Evolutionary conservation across 2,797 vertebrate species (phyloP), one percentile per base, ranked within the genome.

Genomic region (Lepilemur ruficaudatus): DNA sequence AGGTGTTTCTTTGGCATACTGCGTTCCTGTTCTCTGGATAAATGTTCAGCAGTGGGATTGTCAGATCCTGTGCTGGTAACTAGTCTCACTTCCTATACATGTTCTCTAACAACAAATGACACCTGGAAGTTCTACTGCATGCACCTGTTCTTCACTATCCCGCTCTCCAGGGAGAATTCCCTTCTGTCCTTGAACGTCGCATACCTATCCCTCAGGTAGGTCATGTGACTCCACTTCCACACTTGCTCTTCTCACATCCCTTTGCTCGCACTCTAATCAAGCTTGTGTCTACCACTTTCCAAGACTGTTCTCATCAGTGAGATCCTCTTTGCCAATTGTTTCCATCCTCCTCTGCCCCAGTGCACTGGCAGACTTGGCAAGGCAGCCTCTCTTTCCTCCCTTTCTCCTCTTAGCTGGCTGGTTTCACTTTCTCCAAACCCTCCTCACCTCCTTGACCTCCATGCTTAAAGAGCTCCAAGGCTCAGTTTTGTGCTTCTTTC

Each of bases 191-290:
- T 43, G 17, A 55, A 17, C 11, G 41, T 75, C 38, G 4, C 1
- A 1, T 18, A 5, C 22, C 13, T 70, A 7, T 7, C 4, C 15
- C 4, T 70, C 35, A 61, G 9, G 43, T 22, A 32, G 23, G 11
- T n/a, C 8, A 2, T 7, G 43, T 41, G 15, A 4, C 12, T 46
- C 14, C 15, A 38, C 3, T 17, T 55, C 43, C 8, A 46, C 7
- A 7, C 9, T 38, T 1, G 2, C 1, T 22, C n/a, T 20, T 46
- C 6, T 28, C 7, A 11, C 0, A 18, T 35, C 5, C 18, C 32
- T 23, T n/a, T 59, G 13, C 8, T 0, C 1, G 38, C 0, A 25
- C 11, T 28, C 14, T 65, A 12, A 8, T 18, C 11, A 14, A 65
- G 30, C 30, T 55, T 78, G 5, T 0, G 15, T 14, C 25, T 17